A percentile compares a stretch with the other conserved stretches of the same genome.
Evolutionary conservation across 1,140 invertebrate genomes (phyloP).

Genomic region (Apocrypta bakeri): DNA sequence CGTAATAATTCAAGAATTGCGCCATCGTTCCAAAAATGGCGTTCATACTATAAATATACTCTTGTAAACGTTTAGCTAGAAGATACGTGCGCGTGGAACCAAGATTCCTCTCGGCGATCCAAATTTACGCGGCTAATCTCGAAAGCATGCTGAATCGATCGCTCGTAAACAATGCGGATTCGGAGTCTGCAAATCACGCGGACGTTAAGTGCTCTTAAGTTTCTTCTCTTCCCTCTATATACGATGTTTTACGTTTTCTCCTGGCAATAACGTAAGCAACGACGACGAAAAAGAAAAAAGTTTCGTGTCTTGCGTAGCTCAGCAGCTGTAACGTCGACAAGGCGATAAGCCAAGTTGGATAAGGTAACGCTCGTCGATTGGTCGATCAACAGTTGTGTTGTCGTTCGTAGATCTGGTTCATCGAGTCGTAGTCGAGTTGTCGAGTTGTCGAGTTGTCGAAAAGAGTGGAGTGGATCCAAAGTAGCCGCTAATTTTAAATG

Average conservation of each 20-base stretch:
- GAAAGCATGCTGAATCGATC: neutral
- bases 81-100: neutral
- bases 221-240: neutral
- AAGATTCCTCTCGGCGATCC: neutral
- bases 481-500: neutral
- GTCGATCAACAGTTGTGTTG: neutral
- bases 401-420: neutral
- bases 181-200: neutral
- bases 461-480: conserved; percentile 5
- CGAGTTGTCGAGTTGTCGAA: too few species aligned
- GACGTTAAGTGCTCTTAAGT: neutral
- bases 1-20: conserved; percentile 42
- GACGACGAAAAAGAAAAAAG: neutral
- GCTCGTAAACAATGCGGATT: neutral
- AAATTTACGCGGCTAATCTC: neutral
- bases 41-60: conserved; percentile 22
- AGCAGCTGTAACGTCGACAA: neutral
- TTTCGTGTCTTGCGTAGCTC: neutral
- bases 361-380: neutral
- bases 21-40: conserved; percentile 17
- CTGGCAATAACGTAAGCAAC: neutral
- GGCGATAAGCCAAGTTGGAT: neutral
- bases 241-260: neutral
- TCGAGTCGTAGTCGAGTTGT: neutral
- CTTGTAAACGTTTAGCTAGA: neutral